These are phyloP conservation scores for Crioceris asparagi DNA, from an alignment of 2,888 invertebrate genomes.

Conservation along the genomic window DNA sequence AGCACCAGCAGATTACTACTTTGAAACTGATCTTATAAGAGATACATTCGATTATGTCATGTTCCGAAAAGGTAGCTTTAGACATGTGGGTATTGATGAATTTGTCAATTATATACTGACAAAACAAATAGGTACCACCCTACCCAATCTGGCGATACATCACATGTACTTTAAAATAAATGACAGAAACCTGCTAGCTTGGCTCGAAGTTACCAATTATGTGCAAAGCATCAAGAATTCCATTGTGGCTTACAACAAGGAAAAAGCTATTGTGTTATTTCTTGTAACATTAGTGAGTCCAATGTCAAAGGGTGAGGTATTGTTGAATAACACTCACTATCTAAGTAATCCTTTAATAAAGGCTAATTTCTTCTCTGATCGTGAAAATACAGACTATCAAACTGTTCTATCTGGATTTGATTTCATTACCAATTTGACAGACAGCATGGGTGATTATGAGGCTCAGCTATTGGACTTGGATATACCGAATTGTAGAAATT, in stretches of 20 bases:
- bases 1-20: constrained; percentile 15
- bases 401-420: constrained; percentile 20
- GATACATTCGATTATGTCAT: constrained; percentile 42
- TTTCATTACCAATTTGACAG: constrained; percentile 20
- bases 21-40: constrained; percentile 35
- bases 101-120: constrained; percentile 42
- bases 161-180: constrained; percentile 23
- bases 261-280: constrained; percentile 24
- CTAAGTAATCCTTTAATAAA: constrained; percentile 28
- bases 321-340: constrained; percentile 43
- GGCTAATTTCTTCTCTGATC: constrained; percentile 51
- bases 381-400: constrained; percentile 21
- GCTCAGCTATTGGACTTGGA: constrained; percentile 33
- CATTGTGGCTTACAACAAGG: constrained; percentile 23
- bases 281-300: constrained; percentile 38
- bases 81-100: constrained; percentile 34
- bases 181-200: constrained; percentile 30
- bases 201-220: constrained; percentile 22
- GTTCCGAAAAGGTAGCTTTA: constrained; percentile 41
- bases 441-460: constrained; percentile 19
- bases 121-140: constrained; percentile 32
- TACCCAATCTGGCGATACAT: constrained; percentile 22
- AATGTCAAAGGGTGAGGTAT: constrained; percentile 35
- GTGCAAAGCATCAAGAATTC: constrained; percentile 21
- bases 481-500: constrained; percentile 33